A percentile compares a stretch with the other conserved stretches of the same genome.
These are phyloP conservation scores for Australoheros scitulus DNA, from an alignment of 2,113 vertebrate genomes.

Conservation along the genomic window DNA sequence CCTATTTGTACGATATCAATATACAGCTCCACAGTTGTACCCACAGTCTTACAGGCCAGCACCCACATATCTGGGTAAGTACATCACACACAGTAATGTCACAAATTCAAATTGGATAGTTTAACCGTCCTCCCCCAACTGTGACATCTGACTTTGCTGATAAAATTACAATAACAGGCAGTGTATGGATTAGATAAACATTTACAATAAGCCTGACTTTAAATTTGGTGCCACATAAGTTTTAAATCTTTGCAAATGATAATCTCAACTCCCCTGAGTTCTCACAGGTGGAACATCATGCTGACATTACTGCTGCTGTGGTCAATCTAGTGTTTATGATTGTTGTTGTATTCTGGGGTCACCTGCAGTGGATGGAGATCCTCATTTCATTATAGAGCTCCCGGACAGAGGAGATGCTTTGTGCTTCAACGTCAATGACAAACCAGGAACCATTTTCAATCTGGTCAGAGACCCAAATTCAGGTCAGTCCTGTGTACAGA, in stretches of 20 bases:
- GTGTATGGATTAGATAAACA: neutral
- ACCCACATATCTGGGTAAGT: conserved; percentile 59
- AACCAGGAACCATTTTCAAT: conserved; percentile 87
- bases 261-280: neutral
- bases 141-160: neutral
- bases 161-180: neutral
- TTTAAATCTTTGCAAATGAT: no score
- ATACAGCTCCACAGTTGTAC: fast-evolving
- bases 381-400: conserved; percentile 92
- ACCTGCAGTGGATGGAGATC: conserved; percentile 91
- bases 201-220: neutral
- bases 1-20: neutral
- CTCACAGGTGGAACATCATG: neutral
- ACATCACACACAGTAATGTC: neutral
- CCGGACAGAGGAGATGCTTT: conserved; percentile 85
- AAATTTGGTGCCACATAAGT: neutral
- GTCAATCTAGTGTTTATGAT: fast-evolving
- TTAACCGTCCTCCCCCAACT: no score
- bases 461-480: conserved; percentile 86
- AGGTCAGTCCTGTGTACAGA: conserved; percentile 72
- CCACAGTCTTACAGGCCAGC: neutral
- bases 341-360: neutral
- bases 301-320: neutral
- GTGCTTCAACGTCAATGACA: conserved; percentile 93
- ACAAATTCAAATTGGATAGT: neutral